These are phyloP conservation scores for Tuberolachnus salignus DNA, from an alignment of 2,888 invertebrate genomes.

Conservation along the genomic window DNA sequence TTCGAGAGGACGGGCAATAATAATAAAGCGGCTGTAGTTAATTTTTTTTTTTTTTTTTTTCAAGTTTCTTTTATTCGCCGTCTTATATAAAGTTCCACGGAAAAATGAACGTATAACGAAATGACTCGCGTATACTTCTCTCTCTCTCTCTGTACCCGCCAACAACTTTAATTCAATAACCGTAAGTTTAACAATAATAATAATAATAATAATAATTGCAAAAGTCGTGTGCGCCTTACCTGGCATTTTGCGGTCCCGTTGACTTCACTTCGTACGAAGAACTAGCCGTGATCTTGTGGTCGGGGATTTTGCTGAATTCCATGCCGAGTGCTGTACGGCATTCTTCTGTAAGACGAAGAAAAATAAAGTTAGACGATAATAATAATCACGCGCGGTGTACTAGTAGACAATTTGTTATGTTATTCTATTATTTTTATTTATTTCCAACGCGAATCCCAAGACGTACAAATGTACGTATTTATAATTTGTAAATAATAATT, in stretches of 20 bases:
- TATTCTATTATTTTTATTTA: no score
- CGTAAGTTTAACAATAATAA: neutral
- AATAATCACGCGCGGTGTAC: no score
- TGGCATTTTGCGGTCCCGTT: constrained; percentile 85
- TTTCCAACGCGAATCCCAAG: no score
- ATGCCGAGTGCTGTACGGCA: constrained; percentile 82
- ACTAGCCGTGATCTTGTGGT: constrained; percentile 83
- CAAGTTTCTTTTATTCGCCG: constrained; percentile 12
- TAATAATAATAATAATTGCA: neutral
- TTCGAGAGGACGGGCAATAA: constrained; percentile 34
- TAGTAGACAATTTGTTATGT: no score
- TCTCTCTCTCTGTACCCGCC: no score
- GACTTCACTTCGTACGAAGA: constrained; percentile 85
- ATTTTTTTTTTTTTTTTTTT: constrained; percentile 50
- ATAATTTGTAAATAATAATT: no score
- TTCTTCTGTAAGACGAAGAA: constrained; percentile 65
- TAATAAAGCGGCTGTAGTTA: constrained; percentile 30
- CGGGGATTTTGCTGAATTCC: constrained; percentile 84
- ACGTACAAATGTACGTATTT: no score
- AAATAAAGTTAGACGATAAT: no score
- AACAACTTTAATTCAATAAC: neutral
- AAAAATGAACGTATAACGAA: neutral
- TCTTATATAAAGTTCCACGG: neutral
- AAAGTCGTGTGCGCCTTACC: constrained; percentile 66
- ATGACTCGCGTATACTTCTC: neutral